A percentile compares a stretch with the other conserved stretches of the same genome.
These are phyloP conservation scores for Neodon shergylaensis DNA, from an alignment of 2,113 vertebrate species.

Conservation along the genomic window DNA sequence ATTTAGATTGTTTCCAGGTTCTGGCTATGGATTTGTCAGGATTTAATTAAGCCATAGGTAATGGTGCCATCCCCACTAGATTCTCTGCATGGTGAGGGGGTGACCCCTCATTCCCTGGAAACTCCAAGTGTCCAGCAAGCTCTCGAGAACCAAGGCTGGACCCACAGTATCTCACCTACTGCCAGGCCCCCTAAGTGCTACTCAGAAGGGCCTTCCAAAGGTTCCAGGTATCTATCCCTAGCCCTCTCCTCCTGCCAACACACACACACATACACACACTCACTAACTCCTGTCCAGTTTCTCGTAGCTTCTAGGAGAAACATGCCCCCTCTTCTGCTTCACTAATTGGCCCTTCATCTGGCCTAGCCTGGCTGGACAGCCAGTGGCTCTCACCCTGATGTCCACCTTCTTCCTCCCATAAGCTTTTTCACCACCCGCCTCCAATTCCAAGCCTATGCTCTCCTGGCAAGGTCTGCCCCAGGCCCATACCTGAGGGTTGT, in stretches of 20 bases:
- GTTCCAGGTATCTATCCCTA: not conserved
- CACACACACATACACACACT: not conserved
- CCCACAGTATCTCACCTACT: not conserved
- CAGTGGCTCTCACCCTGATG: not conserved
- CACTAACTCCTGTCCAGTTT: too few species aligned
- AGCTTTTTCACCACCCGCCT: not conserved
- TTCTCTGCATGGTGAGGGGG: rapidly evolving
- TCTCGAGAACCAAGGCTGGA: not conserved
- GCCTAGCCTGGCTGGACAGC: not conserved
- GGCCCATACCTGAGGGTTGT: too few species aligned
- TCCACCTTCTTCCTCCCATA: not conserved
- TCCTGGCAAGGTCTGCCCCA: not conserved
- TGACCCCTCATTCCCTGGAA: not conserved
- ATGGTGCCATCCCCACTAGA: not conserved
- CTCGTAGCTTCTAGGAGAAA: not conserved
- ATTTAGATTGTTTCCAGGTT: too few species aligned
- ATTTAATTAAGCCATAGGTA: not conserved
- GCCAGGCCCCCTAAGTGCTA: not conserved
- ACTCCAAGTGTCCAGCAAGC: not conserved
- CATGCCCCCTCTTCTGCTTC: not conserved
- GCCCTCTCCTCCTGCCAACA: not conserved
- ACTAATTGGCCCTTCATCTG: not conserved
- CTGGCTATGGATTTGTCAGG: not conserved
- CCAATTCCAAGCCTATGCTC: not conserved
- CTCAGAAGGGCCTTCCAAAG: not conserved